Percentiles rank a stretch among this genome's conserved stretches.
These are phyloP conservation scores for Drosophila trapezifrons DNA, from an alignment of 1,140 invertebrate species.

Conservation along the genomic window DNA sequence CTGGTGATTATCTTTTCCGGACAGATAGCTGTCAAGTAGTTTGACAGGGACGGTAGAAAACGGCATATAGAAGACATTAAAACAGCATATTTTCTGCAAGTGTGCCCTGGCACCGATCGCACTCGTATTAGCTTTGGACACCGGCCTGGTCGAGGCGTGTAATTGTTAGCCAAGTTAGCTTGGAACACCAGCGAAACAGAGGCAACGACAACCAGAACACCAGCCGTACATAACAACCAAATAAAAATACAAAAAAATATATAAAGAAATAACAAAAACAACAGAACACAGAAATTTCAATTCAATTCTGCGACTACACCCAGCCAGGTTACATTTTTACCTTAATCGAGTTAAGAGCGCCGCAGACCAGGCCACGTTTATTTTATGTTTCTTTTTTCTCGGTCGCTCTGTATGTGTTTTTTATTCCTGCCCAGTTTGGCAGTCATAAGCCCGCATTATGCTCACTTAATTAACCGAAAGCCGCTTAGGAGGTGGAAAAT, in stretches of 20 bases:
- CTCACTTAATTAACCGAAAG: constrained; percentile 79
- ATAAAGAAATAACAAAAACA: constrained; percentile 1
- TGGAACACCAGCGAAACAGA: constrained; percentile 55
- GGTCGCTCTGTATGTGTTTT: constrained; percentile 12
- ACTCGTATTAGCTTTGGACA: constrained; percentile 57
- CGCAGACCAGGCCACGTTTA: constrained; percentile 37
- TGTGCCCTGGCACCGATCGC: constrained; percentile 3
- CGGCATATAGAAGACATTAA: no score
- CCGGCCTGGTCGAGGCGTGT: constrained; percentile 65
- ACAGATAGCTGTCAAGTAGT: no score
- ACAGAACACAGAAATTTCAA: constrained; percentile 33
- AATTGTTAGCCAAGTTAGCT: constrained; percentile 79
- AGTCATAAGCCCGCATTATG: constrained; percentile 82
- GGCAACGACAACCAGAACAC: constrained; percentile 43
- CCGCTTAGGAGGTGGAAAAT: constrained; percentile 61
- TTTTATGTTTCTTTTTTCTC: constrained; percentile 24
- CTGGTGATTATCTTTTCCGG: no score
- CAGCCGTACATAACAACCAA: constrained; percentile 40
- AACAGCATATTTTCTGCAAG: constrained; percentile 27
- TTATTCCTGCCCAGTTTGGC: constrained; percentile 67
- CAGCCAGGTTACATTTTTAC: constrained; percentile 61
- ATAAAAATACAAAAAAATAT: constrained; percentile 12
- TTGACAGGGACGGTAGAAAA: no score
- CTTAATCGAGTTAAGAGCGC: constrained; percentile 42
- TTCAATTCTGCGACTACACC: constrained; percentile 55